Base-by-base conservation (phyloP, 2,888 invertebrate species). In the Zygaena filipendulae region DNA sequence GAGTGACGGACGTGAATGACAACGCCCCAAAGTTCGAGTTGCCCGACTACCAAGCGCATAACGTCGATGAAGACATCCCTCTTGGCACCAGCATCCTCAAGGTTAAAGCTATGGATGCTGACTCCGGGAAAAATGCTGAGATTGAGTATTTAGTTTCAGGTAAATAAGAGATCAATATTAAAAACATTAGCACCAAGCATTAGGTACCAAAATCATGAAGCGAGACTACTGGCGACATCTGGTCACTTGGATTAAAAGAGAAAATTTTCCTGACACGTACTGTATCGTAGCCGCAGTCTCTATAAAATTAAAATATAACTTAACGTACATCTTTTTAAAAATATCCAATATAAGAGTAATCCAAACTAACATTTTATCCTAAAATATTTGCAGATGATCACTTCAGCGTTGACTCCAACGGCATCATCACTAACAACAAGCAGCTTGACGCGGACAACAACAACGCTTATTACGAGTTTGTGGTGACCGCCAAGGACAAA, bases 1-100 rank as follows among this genome's bases (percentile, higher is more conserved):
- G 93, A 39, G 95, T 99, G 23, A 92, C 92, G 4, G 98, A 98
- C 66, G 93, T 96, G 22, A 99, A 99, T 62, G 98, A 98, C 75
- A 97, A 98, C 68, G 92, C 95, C 5, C 97, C 97, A 0, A 93
- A 95, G 67, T 97, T 95, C 56, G 96, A 97, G 70, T 74, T 97
- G 40, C 97, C 97, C 1, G 94, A 97, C 64, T 97, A 97, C 68
- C 96, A 97, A 67, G 95, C 95, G 0, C 95, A 95, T 68, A 96
- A 96, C 59, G 92, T 97, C 1, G 94, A 95, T 52, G 97, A 97
- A 75, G 96, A 97, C 57, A 91, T 95, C 40, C 89, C 93, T 0
- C 82, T 95, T 19, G 96, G 96, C 34, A 92, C 94, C 14, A 92
- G 91, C 39, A 96, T 98, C 39, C 81, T 97, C 27, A 93, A 93